phyloP scores from a whole-genome alignment of 2,113 vertebrate species.

The Paralichthys olivaceus region DNA sequence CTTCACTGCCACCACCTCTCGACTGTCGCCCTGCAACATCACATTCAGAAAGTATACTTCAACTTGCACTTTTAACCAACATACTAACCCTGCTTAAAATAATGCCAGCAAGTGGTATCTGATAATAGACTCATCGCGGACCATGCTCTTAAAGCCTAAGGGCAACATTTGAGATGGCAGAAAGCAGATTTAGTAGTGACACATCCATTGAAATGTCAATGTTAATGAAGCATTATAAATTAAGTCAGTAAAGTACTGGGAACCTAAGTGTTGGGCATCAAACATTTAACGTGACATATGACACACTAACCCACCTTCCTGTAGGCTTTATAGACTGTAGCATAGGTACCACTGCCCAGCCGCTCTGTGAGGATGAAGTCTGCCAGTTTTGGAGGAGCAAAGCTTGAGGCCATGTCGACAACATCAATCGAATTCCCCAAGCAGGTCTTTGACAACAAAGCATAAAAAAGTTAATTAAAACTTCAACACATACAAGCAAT shows the following conservation, averaged over 20 bases:
- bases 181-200: neutral
- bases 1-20: constrained; percentile 96
- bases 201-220: neutral
- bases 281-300: neutral
- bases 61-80: neutral
- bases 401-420: constrained; percentile 76
- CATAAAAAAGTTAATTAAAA: neutral
- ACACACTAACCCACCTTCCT: constrained; percentile 85
- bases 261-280: neutral
- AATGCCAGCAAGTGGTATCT: neutral
- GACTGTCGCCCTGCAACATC: constrained; percentile 83
- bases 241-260: too few relatives aligned
- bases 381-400: constrained; percentile 89
- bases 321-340: constrained; percentile 96
- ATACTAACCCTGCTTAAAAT: neutral
- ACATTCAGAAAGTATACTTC: neutral
- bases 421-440: constrained; percentile 22
- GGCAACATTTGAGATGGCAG: neutral
- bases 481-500: too few relatives aligned
- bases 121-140: neutral
- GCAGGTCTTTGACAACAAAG: constrained; percentile 1
- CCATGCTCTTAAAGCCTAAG: too few relatives aligned
- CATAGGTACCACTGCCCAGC: constrained; percentile 93
- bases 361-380: constrained; percentile 93
- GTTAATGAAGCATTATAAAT: neutral